These are phyloP conservation scores for Myoxocephalus aenaeus DNA, from an alignment of 2,797 vertebrate genomes.

Conservation along the genomic window DNA sequence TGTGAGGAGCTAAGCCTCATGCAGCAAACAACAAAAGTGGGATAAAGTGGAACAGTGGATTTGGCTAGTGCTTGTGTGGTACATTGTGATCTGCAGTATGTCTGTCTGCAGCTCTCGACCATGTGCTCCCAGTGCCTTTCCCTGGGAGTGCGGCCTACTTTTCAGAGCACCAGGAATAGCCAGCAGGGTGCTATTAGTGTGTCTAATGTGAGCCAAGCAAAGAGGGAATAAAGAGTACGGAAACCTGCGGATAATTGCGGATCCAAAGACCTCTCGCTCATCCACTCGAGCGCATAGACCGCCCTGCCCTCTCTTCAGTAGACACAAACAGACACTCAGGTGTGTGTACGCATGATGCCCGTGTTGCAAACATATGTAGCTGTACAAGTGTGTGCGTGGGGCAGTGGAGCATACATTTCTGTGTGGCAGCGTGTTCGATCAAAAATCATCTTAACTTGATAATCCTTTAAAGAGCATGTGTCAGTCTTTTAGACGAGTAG, in stretches of 20 bases:
- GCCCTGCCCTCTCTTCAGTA: conserved; percentile 16
- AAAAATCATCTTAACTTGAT: conserved; percentile 68
- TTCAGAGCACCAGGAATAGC: conserved; percentile 83
- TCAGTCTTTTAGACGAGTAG: conserved; percentile 55
- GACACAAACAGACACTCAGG: conserved; percentile 21
- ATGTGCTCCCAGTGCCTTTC: conserved; percentile 76
- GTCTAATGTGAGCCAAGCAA: conserved; percentile 82
- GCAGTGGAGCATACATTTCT: conserved; percentile 21
- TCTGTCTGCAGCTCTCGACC: conserved; percentile 64
- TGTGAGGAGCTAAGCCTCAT: conserved; percentile 10
- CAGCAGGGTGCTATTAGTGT: conserved; percentile 76
- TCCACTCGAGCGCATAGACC: conserved; percentile 36
- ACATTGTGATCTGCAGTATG: conserved; percentile 58
- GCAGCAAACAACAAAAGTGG: conserved; percentile 11
- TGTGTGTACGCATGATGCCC: background rate
- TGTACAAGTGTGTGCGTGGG: background rate
- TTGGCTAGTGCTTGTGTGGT: conserved; percentile 23
- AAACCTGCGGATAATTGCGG: conserved; percentile 77
- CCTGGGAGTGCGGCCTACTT: conserved; percentile 85
- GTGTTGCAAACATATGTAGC: background rate
- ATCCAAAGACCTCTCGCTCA: conserved; percentile 60
- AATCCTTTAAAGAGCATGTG: conserved; percentile 57
- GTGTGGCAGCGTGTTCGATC: conserved; percentile 23
- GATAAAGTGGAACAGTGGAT: conserved; percentile 41
- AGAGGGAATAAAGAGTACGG: conserved; percentile 80